Conservation (phyloP, 2,797 vertebrate genomes). For the Yasuhikotakia modesta region DNA sequence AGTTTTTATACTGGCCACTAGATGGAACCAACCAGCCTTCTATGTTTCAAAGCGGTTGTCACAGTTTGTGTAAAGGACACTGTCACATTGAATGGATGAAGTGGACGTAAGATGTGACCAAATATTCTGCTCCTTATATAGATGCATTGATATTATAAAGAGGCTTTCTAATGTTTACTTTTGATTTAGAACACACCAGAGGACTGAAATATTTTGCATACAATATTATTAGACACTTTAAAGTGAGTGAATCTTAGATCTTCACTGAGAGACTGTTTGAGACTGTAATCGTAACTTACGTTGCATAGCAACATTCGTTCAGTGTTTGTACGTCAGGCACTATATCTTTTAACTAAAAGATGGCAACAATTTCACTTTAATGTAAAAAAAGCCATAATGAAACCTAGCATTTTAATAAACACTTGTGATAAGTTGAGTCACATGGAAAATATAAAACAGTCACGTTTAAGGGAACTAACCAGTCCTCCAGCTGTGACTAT, state of each 20-base stretch:
- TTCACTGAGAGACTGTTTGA: not conserved
- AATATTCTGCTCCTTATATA: not conserved
- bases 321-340: not conserved
- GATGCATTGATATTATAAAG: not conserved
- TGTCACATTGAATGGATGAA: not conserved
- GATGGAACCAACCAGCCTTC: slow-evolving; percentile 42
- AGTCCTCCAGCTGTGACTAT: not conserved
- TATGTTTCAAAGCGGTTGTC: not conserved
- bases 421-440: not conserved
- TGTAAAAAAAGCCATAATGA: too few species aligned
- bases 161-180: not conserved
- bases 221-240: not conserved
- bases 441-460: too few species aligned
- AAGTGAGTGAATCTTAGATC: not conserved
- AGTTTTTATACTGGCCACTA: slow-evolving; percentile 34
- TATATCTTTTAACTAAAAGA: not conserved
- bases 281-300: not conserved
- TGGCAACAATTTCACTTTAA: not conserved
- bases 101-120: not conserved
- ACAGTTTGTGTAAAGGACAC: not conserved
- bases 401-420: not conserved
- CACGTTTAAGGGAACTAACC: not conserved
- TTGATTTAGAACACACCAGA: not conserved
- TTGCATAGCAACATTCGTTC: not conserved
- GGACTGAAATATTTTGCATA: not conserved